phyloP scores from a whole-genome alignment of 2,113 vertebrate species.

The Paracanthobrama guichenoti region DNA sequence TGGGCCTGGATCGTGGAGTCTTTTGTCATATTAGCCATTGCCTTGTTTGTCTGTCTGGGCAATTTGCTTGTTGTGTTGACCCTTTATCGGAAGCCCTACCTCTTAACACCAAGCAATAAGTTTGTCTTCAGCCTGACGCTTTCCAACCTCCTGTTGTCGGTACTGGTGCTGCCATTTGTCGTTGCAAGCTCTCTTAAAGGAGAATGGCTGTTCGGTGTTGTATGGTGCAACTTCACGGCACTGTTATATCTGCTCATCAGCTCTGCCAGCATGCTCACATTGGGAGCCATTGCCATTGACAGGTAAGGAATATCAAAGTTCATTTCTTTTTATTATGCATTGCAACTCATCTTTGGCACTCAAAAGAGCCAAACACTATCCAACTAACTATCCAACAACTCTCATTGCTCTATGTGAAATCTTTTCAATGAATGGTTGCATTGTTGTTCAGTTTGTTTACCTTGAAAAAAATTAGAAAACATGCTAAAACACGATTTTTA shows the following conservation, averaged over 20 bases:
- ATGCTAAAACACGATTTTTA: neutral
- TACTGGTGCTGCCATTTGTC: slow-evolving; percentile 92
- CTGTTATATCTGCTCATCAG: slow-evolving; percentile 95
- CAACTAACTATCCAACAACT: neutral
- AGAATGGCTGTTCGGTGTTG: slow-evolving; percentile 94
- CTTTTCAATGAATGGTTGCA: neutral
- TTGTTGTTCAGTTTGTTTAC: neutral
- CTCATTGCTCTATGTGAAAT: neutral
- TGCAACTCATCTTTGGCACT: neutral
- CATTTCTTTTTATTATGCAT: neutral
- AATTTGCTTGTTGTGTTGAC: slow-evolving; percentile 90
- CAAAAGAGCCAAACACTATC: neutral
- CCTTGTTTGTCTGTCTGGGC: slow-evolving; percentile 88
- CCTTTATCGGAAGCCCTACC: slow-evolving; percentile 91
- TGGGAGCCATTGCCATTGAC: slow-evolving; percentile 90
- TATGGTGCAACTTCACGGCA: slow-evolving; percentile 97
- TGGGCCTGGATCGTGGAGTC: slow-evolving; percentile 78
- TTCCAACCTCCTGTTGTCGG: slow-evolving; percentile 91
- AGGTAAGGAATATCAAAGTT: slow-evolving; percentile 87
- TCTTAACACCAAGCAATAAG: slow-evolving; percentile 97
- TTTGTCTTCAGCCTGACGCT: slow-evolving; percentile 97
- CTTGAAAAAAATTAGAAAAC: neutral
- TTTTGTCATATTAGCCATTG: slow-evolving; percentile 85
- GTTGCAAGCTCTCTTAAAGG: slow-evolving; percentile 86
- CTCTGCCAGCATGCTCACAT: slow-evolving; percentile 97